Base-by-base conservation (phyloP, 2,888 invertebrate species). In the Athrips mouffetella region DNA sequence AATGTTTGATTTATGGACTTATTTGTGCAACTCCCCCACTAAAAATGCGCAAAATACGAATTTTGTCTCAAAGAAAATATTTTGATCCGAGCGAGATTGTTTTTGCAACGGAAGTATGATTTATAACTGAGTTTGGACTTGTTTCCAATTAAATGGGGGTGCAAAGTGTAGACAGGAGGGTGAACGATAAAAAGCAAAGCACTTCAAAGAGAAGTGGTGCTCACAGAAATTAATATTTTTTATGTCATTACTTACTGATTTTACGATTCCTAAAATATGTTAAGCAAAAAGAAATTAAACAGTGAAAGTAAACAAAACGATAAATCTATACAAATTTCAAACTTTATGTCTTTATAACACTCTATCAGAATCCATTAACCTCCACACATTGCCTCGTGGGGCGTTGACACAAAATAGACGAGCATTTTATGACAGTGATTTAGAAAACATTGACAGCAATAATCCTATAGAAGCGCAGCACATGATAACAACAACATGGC, bases 1-100 rank as follows among this genome's bases (percentile, higher is more conserved):
- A 75, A 74, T 75, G 71, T 76, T 74, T 76, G 77, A 77, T 77
- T 76, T 76, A 76, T 74, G 64, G 66, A 65, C 67, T 70, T 72
- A 70, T 71, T 70, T 66, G 65, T 60, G 57, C 45, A 39, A 50
- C 52, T 45, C 48, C 60, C 60, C 57, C 54, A 18, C 27, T 39
- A 49, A 55, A 65, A 66, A 65, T 47, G 47, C 55, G 56, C 53
- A 53, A 57, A 57, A 55, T 53, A 58, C 49, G 35, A 27, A 40
- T 45, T 47, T 44, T 23, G 30, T 25, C 45, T 6, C 44, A 20
- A 20, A 47, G 46, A 33, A 41, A 37, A 8, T 53, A 50, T 53
- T 53, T 48, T 50, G 39, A 48, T 49, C 23, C 20, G 20, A 47
- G 21, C 21, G 46, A 25, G 30, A 48, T 40, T 48, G 51, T 51